Conservation (phyloP, 2,888 invertebrate genomes). For the Lasioglossum calceatum region DNA sequence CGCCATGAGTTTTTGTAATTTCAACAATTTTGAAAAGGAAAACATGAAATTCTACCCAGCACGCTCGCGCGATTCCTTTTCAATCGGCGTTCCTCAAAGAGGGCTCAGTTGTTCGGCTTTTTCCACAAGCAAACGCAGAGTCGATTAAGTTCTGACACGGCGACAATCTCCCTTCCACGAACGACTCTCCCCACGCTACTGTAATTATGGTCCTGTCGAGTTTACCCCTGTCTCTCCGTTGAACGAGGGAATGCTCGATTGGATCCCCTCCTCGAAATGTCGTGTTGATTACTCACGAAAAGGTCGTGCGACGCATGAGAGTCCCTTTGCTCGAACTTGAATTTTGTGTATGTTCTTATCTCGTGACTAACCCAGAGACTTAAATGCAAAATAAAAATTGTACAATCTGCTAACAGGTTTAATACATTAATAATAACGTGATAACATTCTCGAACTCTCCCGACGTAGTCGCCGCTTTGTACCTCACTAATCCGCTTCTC, state of each 20-base stretch:
- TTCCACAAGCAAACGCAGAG: slow-evolving; percentile 13
- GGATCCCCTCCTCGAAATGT: slow-evolving; percentile 16
- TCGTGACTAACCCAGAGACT: no score
- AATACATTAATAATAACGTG: no score
- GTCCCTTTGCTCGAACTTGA: not conserved
- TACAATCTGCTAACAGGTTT: no score
- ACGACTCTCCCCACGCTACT: slow-evolving; percentile 26
- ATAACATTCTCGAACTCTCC: no score
- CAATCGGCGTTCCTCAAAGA: slow-evolving; percentile 13
- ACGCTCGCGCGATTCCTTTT: not conserved
- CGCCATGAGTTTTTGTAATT: no score
- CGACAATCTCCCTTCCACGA: slow-evolving; percentile 10
- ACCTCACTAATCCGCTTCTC: no score
- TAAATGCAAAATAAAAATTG: no score
- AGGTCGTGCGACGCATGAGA: not conserved
- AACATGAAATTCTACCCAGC: not conserved
- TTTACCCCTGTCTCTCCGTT: slow-evolving; percentile 19
- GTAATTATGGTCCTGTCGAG: slow-evolving; percentile 40
- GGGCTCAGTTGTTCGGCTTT: slow-evolving; percentile 15
- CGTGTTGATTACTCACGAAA: not conserved
- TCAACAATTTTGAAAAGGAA: no score
- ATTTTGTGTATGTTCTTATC: not conserved
- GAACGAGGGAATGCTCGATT: slow-evolving; percentile 36
- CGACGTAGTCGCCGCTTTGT: no score
- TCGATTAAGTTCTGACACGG: slow-evolving; percentile 46